A percentile compares a stretch with the other conserved stretches of the same genome.
Conservation (phyloP, 2,888 invertebrate genomes). For the Polymixis flavicincta region DNA sequence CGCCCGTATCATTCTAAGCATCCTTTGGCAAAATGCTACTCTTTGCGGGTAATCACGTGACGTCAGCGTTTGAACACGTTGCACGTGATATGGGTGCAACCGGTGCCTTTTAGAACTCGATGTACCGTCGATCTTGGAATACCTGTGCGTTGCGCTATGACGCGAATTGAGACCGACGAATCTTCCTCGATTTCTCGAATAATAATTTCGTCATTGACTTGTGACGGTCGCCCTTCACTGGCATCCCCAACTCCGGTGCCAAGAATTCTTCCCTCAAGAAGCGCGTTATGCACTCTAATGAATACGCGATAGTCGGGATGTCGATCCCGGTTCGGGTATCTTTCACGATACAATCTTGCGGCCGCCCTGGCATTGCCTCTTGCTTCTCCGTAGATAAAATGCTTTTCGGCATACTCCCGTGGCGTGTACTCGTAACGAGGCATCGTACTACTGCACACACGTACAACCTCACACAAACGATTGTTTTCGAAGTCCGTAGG, state of each 20-base stretch:
- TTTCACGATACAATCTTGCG: background rate
- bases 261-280: too few species aligned
- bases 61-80: conserved; percentile 1
- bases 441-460: background rate
- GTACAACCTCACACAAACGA: too few species aligned
- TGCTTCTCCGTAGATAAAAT: conserved; percentile 1
- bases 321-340: background rate
- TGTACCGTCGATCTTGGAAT: background rate
- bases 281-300: too few species aligned
- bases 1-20: too few species aligned
- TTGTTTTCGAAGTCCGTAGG: too few species aligned
- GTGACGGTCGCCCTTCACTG: too few species aligned
- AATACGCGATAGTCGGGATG: background rate
- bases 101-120: background rate
- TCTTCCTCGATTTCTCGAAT: background rate
- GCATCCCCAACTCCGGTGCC: too few species aligned
- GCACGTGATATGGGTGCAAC: background rate
- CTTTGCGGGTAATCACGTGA: background rate
- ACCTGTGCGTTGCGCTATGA: background rate
- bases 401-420: background rate
- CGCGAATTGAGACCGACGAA: background rate
- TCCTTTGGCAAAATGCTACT: too few species aligned
- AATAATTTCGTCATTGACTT: too few species aligned
- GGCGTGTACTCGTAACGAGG: background rate
- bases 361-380: background rate